Percentiles rank a stretch among this genome's conserved stretches.
These are phyloP conservation scores for Sardina pilchardus DNA, from an alignment of 2,113 vertebrate species.

Conservation along the genomic window DNA sequence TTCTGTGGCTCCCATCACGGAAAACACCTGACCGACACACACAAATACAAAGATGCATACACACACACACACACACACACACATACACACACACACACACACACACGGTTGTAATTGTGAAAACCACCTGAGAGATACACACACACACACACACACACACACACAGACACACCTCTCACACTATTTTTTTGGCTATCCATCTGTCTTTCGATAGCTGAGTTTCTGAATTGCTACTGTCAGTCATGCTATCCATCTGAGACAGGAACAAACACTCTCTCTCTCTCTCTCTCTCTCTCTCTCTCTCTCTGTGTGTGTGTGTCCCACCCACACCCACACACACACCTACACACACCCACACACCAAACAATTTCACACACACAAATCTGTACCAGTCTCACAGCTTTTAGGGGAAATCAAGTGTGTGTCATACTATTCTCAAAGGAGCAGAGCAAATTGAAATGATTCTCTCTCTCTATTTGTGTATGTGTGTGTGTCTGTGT, in stretches of 20 bases:
- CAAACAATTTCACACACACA: neutral
- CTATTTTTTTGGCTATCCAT: neutral
- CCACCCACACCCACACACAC: no score
- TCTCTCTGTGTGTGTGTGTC: no score
- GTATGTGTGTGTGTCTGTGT: constrained; percentile 25
- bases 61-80: neutral
- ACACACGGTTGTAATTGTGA: neutral
- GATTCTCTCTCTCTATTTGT: constrained; percentile 39
- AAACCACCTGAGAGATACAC: neutral
- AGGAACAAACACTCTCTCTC: neutral
- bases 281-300: neutral
- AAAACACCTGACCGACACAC: neutral
- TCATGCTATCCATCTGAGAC: neutral
- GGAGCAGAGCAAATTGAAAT: neutral
- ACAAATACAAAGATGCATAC: neutral
- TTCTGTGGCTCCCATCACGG: neutral
- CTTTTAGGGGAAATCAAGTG: neutral
- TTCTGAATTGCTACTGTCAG: neutral
- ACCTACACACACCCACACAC: no score
- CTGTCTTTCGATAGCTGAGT: neutral
- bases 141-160: neutral
- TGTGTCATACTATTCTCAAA: neutral
- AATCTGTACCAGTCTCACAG: neutral
- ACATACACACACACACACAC: neutral
- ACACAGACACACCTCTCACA: neutral